phyloP scores from a whole-genome alignment of 2,888 invertebrate species.

The Oxycera nigricornis region DNA sequence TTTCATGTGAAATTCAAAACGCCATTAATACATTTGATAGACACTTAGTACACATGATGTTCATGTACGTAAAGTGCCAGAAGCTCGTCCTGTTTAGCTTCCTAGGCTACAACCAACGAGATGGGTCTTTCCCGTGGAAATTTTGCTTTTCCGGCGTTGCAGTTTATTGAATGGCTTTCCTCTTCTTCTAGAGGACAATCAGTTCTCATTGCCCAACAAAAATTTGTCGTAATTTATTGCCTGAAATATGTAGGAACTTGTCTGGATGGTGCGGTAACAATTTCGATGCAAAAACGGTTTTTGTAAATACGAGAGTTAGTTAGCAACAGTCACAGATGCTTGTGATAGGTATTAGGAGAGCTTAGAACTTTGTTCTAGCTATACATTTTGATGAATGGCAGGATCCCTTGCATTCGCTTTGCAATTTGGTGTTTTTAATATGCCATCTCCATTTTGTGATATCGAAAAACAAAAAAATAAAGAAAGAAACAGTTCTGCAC shows the following conservation, averaged over 20 bases:
- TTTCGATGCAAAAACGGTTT: too few relatives aligned
- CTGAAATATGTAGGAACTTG: neutral
- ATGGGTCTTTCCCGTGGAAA: neutral
- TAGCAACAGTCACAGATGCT: too few relatives aligned
- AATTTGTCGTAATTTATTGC: neutral
- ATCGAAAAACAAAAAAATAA: too few relatives aligned
- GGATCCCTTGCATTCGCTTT: too few relatives aligned
- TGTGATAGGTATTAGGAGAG: too few relatives aligned
- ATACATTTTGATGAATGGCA: too few relatives aligned
- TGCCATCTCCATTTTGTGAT: too few relatives aligned
- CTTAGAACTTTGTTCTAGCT: too few relatives aligned
- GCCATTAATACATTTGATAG: conserved; percentile 50
- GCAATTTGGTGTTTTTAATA: too few relatives aligned
- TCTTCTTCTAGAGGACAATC: neutral
- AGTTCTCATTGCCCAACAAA: neutral
- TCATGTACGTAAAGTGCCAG: conserved; percentile 25
- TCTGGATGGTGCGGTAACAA: neutral
- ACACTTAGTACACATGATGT: conserved; percentile 48
- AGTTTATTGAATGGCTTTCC: neutral
- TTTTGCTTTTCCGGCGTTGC: neutral
- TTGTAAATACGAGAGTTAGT: too few relatives aligned
- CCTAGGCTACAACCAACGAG: neutral
- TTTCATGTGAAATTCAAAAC: conserved; percentile 49
- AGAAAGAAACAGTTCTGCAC: too few relatives aligned
- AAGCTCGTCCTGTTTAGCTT: neutral